A percentile compares a stretch with the other conserved stretches of the same genome.
phyloP scores from a whole-genome alignment of 1,140 invertebrate genomes.

The Formica selysi region DNA sequence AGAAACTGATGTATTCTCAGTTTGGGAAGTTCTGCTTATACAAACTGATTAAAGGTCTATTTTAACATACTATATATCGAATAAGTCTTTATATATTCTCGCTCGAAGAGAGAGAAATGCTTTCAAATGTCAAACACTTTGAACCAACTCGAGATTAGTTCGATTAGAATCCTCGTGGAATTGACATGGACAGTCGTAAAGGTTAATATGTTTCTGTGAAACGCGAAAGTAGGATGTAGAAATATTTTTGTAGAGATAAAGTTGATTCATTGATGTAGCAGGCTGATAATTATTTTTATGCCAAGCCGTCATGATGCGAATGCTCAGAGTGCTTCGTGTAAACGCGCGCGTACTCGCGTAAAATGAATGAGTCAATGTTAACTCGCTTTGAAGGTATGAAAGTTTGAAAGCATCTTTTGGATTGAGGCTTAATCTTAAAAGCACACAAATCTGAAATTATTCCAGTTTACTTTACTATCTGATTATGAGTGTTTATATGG shows the following conservation, averaged over 20 bases:
- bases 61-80: background rate
- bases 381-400: constrained; percentile 69
- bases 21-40: background rate
- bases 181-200: constrained; percentile 47
- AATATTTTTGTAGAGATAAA: constrained; percentile 17
- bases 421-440: constrained; percentile 38
- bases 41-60: background rate
- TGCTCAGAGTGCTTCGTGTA: constrained; percentile 17
- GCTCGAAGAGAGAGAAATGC: constrained; percentile 11
- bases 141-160: constrained; percentile 39
- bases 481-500: background rate
- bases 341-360: constrained; percentile 47
- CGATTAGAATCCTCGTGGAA: constrained; percentile 50
- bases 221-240: background rate
- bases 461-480: background rate
- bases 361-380: constrained; percentile 74
- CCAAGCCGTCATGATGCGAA: background rate
- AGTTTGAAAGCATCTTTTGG: constrained; percentile 33
- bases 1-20: background rate
- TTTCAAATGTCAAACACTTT: constrained; percentile 40
- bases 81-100: background rate
- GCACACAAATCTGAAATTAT: constrained; percentile 35
- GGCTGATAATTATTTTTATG: constrained; percentile 55
- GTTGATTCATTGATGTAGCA: background rate
- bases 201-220: constrained; percentile 22